Conservation (phyloP, 2,797 vertebrate genomes). For the Pteronotus mesoamericanus region DNA sequence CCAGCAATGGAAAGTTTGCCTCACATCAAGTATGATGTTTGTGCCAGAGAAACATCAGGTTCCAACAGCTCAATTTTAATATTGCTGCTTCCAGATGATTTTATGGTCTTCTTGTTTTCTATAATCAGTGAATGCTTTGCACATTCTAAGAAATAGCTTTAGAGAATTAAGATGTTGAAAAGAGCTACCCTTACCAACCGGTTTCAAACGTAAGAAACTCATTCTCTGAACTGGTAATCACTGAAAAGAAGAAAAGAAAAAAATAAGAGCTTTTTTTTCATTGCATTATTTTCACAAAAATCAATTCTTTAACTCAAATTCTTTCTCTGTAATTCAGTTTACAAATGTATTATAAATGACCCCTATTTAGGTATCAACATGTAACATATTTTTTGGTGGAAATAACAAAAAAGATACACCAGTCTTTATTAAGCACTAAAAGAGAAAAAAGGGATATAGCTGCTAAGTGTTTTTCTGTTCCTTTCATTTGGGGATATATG, state of each 20-base stretch:
- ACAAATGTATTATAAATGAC: not conserved
- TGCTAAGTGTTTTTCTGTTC: not conserved
- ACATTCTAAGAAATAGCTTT: not conserved
- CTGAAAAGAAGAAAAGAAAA: not conserved
- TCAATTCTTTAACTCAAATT: not conserved
- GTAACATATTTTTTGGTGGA: not conserved
- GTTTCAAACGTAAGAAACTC: constrained; percentile 1
- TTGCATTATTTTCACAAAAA: not conserved
- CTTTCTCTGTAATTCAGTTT: not conserved
- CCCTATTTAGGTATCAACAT: not conserved
- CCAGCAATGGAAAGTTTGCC: not conserved
- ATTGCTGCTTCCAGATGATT: not conserved
- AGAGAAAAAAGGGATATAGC: not conserved
- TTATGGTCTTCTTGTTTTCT: not conserved
- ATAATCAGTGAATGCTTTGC: not conserved
- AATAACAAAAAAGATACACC: not conserved
- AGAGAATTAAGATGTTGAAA: constrained; percentile 6
- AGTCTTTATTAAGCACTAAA: not conserved
- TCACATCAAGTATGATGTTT: not conserved
- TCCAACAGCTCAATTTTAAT: not conserved
- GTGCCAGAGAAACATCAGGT: not conserved
- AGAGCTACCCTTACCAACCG: not conserved
- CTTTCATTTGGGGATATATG: not conserved
- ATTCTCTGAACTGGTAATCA: not conserved
- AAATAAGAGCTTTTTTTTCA: not conserved